Conservation (phyloP, 2,888 invertebrate genomes). For the Scaptomyza reducta region DNA sequence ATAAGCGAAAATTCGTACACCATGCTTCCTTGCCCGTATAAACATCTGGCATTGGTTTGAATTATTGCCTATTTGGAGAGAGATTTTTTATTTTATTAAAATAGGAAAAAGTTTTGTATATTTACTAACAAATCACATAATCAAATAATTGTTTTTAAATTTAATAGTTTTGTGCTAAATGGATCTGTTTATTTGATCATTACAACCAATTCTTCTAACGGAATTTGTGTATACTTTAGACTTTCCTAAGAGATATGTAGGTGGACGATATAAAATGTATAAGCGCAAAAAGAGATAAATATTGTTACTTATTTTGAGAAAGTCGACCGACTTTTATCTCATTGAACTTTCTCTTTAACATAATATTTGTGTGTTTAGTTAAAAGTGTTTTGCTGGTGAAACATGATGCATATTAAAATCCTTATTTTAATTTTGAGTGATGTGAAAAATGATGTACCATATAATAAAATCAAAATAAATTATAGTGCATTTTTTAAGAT, state of each 20-base stretch:
- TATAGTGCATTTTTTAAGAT: too few relatives aligned
- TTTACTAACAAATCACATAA: too few relatives aligned
- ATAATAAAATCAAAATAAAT: too few relatives aligned
- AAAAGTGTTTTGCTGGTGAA: neutral
- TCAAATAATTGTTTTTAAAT: slow-evolving; percentile 20
- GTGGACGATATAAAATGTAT: neutral
- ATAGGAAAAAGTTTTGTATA: too few relatives aligned
- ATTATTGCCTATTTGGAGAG: neutral
- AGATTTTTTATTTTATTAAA: neutral
- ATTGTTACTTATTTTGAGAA: slow-evolving; percentile 22
- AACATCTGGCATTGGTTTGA: slow-evolving; percentile 23
- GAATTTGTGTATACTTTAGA: neutral
- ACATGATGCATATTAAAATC: neutral
- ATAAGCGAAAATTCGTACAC: slow-evolving; percentile 49
- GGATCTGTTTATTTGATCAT: slow-evolving; percentile 10
- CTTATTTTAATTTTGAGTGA: neutral
- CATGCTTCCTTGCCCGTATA: slow-evolving; percentile 20
- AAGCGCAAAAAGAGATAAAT: neutral
- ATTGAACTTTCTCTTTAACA: slow-evolving; percentile 40
- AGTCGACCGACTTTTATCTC: slow-evolving; percentile 20
- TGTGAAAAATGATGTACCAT: neutral
- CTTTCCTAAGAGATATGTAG: neutral
- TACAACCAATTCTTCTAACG: neutral
- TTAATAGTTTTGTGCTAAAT: slow-evolving; percentile 22
- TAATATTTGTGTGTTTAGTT: slow-evolving; percentile 35